Conservation (phyloP, 2,113 vertebrate genomes). For the Arizona elegans region DNA sequence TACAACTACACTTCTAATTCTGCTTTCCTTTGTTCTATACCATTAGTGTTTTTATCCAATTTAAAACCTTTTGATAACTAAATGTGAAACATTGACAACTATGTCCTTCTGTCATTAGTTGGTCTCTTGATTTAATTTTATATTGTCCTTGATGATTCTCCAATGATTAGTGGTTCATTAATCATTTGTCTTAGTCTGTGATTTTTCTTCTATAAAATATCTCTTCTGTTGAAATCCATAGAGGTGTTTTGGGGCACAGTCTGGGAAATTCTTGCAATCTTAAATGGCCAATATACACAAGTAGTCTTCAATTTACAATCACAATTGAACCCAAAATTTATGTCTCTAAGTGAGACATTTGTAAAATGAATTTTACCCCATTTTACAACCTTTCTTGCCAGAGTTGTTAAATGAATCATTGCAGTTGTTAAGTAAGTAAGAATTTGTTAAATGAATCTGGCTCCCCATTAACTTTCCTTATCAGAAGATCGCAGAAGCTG, state of each 20-base stretch:
- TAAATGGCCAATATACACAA: slow-evolving; percentile 37
- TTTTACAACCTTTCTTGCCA: no score
- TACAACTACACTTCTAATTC: not conserved
- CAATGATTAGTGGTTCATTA: not conserved
- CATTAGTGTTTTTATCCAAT: not conserved
- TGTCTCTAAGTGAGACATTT: no score
- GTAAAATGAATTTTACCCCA: no score
- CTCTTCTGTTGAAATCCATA: not conserved
- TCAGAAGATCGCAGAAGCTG: no score
- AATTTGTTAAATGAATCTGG: no score
- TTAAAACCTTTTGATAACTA: not conserved
- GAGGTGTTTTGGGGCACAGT: not conserved
- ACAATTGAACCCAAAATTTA: no score
- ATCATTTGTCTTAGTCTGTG: not conserved
- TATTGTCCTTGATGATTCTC: not conserved
- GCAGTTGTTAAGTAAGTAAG: no score
- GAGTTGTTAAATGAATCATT: no score
- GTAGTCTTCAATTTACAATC: no score
- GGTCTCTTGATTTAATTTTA: not conserved
- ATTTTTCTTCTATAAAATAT: not conserved
- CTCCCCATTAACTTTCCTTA: no score
- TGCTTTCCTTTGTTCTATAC: not conserved
- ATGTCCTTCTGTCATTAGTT: not conserved
- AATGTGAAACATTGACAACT: not conserved
- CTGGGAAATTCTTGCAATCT: slow-evolving; percentile 2